Percentiles rank a stretch among this genome's conserved stretches.
These are phyloP conservation scores for Pyrochroa serraticornis DNA, from an alignment of 2,888 invertebrate genomes.

Conservation along the genomic window DNA sequence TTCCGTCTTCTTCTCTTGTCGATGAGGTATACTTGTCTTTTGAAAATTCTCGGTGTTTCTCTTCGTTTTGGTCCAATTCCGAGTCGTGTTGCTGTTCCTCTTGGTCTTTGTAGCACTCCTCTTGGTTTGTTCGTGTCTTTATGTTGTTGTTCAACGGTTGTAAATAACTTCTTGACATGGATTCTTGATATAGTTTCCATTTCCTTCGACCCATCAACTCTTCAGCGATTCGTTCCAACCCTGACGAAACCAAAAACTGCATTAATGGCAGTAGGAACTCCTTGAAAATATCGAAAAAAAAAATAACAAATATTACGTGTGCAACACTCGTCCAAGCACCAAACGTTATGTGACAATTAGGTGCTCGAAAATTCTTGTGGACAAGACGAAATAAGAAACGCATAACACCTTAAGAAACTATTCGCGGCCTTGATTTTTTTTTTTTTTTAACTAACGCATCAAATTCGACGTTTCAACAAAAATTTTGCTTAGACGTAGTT, in stretches of 20 bases:
- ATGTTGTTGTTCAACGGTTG: constrained; percentile 59
- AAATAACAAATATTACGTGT: not conserved
- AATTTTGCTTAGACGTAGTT: constrained; percentile 16
- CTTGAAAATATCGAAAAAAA: not conserved
- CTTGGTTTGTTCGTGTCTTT: constrained; percentile 50
- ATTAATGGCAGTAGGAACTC: not conserved
- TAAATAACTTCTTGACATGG: constrained; percentile 59
- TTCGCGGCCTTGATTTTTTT: constrained; percentile 16
- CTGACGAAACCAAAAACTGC: constrained; percentile 58
- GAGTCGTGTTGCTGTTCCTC: constrained; percentile 37
- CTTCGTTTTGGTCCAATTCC: constrained; percentile 34
- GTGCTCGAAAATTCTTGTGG: too few relatives aligned
- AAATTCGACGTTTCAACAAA: constrained; percentile 18
- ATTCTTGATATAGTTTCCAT: constrained; percentile 93
- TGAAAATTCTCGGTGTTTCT: constrained; percentile 22
- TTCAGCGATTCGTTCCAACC: constrained; percentile 95
- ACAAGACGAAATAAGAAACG: not conserved
- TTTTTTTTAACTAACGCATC: constrained; percentile 13
- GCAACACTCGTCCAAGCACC: too few relatives aligned
- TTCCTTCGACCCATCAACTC: constrained; percentile 96
- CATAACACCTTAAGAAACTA: constrained; percentile 3
- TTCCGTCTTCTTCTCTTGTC: constrained; percentile 41
- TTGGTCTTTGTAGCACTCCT: constrained; percentile 42
- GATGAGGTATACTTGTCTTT: constrained; percentile 21
- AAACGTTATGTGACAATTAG: not conserved